Evolutionary conservation across 2,113 vertebrate genomes (phyloP).

Genomic region (Calyptommatus sinebrachiatus): DNA sequence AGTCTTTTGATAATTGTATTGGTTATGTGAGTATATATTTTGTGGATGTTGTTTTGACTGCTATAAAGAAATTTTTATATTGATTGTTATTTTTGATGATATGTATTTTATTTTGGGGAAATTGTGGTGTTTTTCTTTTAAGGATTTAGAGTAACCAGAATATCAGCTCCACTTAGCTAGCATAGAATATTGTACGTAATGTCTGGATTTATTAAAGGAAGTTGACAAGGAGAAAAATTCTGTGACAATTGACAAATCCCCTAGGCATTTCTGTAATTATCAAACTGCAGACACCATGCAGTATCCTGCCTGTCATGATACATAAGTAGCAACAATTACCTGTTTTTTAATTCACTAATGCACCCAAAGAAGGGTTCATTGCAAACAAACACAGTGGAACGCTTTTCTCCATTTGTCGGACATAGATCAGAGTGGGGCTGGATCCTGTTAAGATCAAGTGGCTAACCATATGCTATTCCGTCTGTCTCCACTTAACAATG

Average conservation of each 20-base stretch:
- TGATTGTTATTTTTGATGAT: no score
- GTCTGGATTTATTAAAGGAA: background rate
- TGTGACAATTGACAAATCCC: background rate
- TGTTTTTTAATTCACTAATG: background rate
- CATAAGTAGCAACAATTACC: background rate
- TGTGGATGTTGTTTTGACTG: no score
- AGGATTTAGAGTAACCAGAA: background rate
- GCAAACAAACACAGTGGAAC: background rate
- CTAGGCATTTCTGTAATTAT: background rate
- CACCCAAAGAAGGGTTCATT: background rate
- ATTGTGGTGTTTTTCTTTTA: background rate
- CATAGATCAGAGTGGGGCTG: background rate
- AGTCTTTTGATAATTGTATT: no score
- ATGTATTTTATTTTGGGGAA: no score
- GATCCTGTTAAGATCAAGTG: background rate
- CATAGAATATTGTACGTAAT: background rate
- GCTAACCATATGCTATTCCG: background rate
- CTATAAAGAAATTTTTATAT: no score
- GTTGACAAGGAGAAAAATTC: background rate
- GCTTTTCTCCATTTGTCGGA: background rate
- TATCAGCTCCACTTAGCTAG: background rate
- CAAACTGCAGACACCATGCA: background rate
- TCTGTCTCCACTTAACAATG: no score
- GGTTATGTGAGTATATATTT: no score
- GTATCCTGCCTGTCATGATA: background rate